Evolutionary conservation across 2,113 vertebrate species (phyloP), one percentile per base, ranked within the genome.

Genomic region (Eptatretus burgeri): DNA sequence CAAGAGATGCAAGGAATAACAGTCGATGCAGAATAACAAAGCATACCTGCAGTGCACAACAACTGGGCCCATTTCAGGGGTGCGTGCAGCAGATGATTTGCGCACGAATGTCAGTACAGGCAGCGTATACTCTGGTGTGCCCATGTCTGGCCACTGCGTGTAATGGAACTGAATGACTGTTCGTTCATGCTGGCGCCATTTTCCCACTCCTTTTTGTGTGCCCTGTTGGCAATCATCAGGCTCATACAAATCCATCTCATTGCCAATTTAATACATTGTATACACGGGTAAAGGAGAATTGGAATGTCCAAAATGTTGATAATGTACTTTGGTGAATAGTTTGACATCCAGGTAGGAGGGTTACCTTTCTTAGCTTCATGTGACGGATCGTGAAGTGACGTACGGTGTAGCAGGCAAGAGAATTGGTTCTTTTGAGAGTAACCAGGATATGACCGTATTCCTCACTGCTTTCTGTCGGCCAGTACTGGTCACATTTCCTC

Each of bases 91-190:
- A 0, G 89, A 89, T 1, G 89, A 96, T 70, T 87, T 84, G 72
- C 82, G 76, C 66, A 96, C 87, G 53, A 94, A 98, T 63, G 88
- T 98, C 68, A 98, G 81, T 67, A 98, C 91, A 0, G 91, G 91
- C 64, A 96, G 80, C 1, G 89, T 80, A 4, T 98, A 96, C 73
- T 96, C 88, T 0, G 91, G 89, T 11, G 93, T 89, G 0, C 91
- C 91, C 91, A 98, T 98, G 74, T 98, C 91, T 16, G 91, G 89
- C 91, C 91, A 98, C 75, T 98, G 87, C 0, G 91, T 95, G 74
- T 98, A 98, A 74, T 98, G 91, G 66, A 85, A 96, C 74, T 94
- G 88, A 20, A 84, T 81, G 65, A 94, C 81, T 0, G 73, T 78
- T 14, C 83, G 73, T 68, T 89, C 85, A 0, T 88, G 89, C 71